Base-by-base conservation (phyloP, 2,888 invertebrate genomes). In the Yponomeuta cagnagella region DNA sequence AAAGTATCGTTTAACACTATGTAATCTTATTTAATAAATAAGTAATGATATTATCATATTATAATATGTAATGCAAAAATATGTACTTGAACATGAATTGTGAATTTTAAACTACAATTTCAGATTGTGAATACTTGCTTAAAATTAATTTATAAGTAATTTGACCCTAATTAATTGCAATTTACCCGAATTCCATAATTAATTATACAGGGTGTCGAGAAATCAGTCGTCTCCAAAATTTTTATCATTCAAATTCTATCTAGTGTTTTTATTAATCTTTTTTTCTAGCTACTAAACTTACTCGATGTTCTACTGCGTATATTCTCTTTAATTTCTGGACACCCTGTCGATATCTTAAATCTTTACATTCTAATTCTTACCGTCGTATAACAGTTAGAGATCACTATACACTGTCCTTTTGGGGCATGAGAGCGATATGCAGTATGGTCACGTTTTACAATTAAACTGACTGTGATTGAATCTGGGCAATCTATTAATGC, bases 141-240 rank as follows among this genome's bases (percentile, higher is more conserved):
- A 58, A 15, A 15, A 15, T 15, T 58, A 58, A 15, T 15, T 58
- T 58, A 58, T 58, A 58, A 58, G 15, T 58, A 58, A 58, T 58
- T 58, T 58, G 52, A 58, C 52, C 52, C 52, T 58, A 58, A 58
- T 58, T 58, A 58, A 58, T 58, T 58, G 52, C 52, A 58, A 58
- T 58, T 58, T 58, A 58, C 52, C 52, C 52, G 52, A 58, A 15
- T 58, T 4, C 52, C 52, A 58, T 58, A 15, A 12, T 10, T 58
- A 58, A 58, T 4, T 15, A 15, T 58, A 58, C 52, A 58, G 52
- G 52, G 52, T 58, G 52, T 58, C 52, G 15, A 15, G 52, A 58
- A 58, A 58, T 15, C 2, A 4, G 8, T 43, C 6, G 5, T 58
- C 52, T 58, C 15, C 52, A 58, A 58, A 58, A 58, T 8, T 58